Base-by-base conservation (phyloP, 2,888 invertebrate species). In the Sminthurinus aureus region DNA sequence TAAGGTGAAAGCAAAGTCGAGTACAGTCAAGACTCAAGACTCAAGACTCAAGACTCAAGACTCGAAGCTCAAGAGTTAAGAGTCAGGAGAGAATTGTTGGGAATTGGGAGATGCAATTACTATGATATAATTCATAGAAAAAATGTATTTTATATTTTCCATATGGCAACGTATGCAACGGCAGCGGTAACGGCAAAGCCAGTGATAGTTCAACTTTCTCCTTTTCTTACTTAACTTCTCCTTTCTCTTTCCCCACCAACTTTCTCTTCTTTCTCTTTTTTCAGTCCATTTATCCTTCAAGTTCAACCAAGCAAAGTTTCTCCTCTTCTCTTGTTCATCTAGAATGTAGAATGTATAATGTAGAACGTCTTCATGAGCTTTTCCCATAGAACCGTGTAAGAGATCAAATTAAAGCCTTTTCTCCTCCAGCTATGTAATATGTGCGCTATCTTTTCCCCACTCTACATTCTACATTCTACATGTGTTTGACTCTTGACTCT, bases 371-470 rank as follows among this genome's bases (percentile, higher is more conserved):
- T 38, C 38, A 38, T 38, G 38, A 38, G 38, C 38, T 38, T 38
- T 38, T 38, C 38, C 6, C 38, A 38, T 38, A 38, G 38, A 38
- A 38, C 38, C 38, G 38, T 13, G 58, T 18, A 58, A 71, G 71
- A 71, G 71, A 71, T 71, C 71, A 71, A 71, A 71, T 71, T 71
- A 71, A 71, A 71, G 71, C 76, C 51, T 51, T 26, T 51, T 75
- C 74, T 74, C 73, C 73, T 73, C 73, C 24, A 26, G 73, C 73
- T 24, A 73, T 73, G 73, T 11, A 73, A 20, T n/a, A n/a, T n/a
- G n/a, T 38, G 38, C 38, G 1, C 38, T 6, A 38, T 38, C 38
- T 38, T 38, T 38, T 6, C 4, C 38, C 15, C 75, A 51, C n/a
- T 66, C 22, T 9, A 22, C 77, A 51, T 77, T 38, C 3, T 38